A percentile compares a stretch with the other conserved stretches of the same genome.
Conservation (phyloP, 1,140 invertebrate species). For the Tigriopus japonicus region DNA sequence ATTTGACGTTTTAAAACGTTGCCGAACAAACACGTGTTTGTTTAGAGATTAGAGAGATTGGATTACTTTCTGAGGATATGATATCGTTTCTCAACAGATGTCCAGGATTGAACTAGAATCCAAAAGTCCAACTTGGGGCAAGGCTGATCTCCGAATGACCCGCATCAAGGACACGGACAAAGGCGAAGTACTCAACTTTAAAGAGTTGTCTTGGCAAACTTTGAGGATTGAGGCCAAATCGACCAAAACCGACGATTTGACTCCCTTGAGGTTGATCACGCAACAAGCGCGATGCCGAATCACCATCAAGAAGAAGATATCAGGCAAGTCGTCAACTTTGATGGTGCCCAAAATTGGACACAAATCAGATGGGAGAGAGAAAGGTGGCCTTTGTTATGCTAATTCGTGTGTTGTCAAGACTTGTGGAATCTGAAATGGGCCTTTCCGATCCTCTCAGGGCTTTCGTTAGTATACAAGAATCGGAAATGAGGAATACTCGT, state of each 20-base stretch:
- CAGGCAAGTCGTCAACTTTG: background rate
- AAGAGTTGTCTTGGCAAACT: conserved; percentile 93
- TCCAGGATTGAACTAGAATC: conserved; percentile 79
- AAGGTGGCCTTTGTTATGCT: too few species aligned
- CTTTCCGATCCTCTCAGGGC: too few species aligned
- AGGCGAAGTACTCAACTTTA: conserved; percentile 85
- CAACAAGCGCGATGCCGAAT: conserved; percentile 89
- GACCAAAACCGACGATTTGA: conserved; percentile 48
- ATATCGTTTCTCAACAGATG: conserved; percentile 38
- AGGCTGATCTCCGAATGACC: conserved; percentile 61
- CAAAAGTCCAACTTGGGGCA: conserved; percentile 67
- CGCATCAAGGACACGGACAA: conserved; percentile 69
- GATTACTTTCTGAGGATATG: background rate
- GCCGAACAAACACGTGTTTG: too few species aligned
- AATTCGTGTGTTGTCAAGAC: too few species aligned
- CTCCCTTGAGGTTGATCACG: conserved; percentile 75
- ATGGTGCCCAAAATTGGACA: too few species aligned
- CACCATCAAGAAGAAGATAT: conserved; percentile 74
- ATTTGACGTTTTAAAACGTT: too few species aligned
- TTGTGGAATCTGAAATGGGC: too few species aligned
- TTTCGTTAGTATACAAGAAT: too few species aligned
- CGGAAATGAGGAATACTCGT: too few species aligned
- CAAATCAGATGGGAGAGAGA: too few species aligned
- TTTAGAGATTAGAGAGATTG: background rate
- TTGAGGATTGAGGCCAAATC: conserved; percentile 79